Evolutionary conservation across 2,888 invertebrate species (phyloP), one percentile per base, ranked within the genome.

Genomic region (Drosophila anceps): DNA sequence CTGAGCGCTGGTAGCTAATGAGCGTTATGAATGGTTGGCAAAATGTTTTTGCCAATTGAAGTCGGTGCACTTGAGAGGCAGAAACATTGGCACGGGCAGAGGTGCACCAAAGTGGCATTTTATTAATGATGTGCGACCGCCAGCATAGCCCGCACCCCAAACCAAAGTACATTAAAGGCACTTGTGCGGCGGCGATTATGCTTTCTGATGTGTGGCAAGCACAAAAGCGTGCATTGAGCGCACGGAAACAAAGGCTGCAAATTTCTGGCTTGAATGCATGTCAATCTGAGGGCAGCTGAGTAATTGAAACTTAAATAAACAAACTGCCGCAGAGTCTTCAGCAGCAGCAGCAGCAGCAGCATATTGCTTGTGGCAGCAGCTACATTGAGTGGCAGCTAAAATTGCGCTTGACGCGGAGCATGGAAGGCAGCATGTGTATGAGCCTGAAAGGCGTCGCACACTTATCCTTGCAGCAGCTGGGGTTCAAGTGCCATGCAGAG

Each of bases 281-380:
- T 78, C 85, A 84, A 84, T 86, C 79, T 77, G 46, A 65, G 81
- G 80, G 89, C 77, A 61, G 79, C 68, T 69, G 73, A 79, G 81
- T 84, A 90, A 88, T 88, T 86, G 88, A 88, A 84, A 84, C 88
- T 90, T 86, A 80, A 84, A 79, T 79, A 88, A 85, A 85, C 85
- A 87, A 74, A 79, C 75, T 73, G 73, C 58, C 53, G 65, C 46
- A 69, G 51, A 43, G 66, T 53, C 55, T 57, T 66, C 61, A 62
- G 43, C 44, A 24, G 55, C 81, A 83, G 66, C n/a, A n/a, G n/a
- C 60, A 62, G 43, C 43, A 20, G 48, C 80, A 82, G 46, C 20
- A 20, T 20, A 13, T 8, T n/a, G 73, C 39, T 9, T 7, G 8
- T 20, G 31, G 60, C 29, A 29, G 35, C 27, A 18, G 12, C 35